Conservation (phyloP, 2,113 vertebrate genomes). For the Bettongia penicillata region DNA sequence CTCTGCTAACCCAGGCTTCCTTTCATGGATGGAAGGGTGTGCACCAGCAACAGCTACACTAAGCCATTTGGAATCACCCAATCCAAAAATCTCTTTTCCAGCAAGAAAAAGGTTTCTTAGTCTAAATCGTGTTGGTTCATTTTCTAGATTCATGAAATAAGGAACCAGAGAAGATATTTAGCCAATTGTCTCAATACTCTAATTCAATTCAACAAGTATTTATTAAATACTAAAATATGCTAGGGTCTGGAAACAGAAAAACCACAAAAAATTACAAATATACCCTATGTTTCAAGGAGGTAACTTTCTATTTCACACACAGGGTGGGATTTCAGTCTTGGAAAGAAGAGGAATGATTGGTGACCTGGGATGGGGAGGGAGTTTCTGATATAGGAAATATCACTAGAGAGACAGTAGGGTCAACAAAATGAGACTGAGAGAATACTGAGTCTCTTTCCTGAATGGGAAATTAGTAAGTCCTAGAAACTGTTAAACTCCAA, state of each 20-base stretch:
- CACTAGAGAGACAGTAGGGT: neutral
- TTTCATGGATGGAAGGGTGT: neutral
- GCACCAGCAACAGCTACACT: neutral
- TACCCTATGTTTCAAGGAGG: neutral
- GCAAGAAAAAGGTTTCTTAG: constrained; percentile 32
- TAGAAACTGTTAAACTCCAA: neutral
- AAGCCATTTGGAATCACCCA: neutral
- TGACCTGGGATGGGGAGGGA: neutral
- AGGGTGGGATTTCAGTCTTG: neutral
- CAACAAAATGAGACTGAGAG: neutral
- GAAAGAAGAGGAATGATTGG: neutral
- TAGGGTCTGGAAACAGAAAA: neutral
- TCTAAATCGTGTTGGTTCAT: constrained; percentile 16
- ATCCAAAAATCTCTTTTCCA: constrained; percentile 3
- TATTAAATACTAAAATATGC: neutral
- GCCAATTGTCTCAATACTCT: neutral
- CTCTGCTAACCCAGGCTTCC: neutral
- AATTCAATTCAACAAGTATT: neutral
- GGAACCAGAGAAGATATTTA: neutral
- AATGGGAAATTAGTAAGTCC: neutral
- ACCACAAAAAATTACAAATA: neutral
- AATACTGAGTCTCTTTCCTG: neutral
- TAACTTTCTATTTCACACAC: neutral
- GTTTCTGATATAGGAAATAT: neutral
- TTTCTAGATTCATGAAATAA: neutral